Base-by-base conservation (phyloP, 2,888 invertebrate genomes). In the Ophioninae sp. region DNA sequence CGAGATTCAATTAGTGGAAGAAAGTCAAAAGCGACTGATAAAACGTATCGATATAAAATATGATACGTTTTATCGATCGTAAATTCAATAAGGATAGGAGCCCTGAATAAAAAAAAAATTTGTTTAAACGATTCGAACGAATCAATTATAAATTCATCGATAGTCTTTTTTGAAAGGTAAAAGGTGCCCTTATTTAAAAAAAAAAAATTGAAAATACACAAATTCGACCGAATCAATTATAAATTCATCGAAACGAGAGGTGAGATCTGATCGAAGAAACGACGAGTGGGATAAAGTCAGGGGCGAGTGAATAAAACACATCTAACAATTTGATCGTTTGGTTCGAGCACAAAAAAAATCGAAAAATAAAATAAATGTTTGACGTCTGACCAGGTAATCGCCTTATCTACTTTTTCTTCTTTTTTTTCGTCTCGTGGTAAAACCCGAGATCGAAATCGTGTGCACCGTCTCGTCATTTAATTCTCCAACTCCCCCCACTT, bases 351-450 rank as follows among this genome's bases (percentile, higher is more conserved):
- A 20, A 56, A 39, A 6, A 13, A 68, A 41, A 50, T 17, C 50
- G 17, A 1, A 17, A 23, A 57, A 37, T 0, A 56, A 70, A 57
- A 13, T 50, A 62, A 56, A 67, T 77, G 39, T 72, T 73, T 64
- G 73, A 59, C 6, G 73, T 8, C 77, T 73, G 77, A 81, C 56
- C 73, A n/a, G 68, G 23, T 56, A 74, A 20, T 64, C 20, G 56
- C 74, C 37, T 56, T 20, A 64, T 50, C 64, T 30, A n/a, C 61
- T 73, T 20, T 59, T 70, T 30, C 23, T 1, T 23, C 30, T 17
- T 7, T 7, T 39, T 10, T 17, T 13, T 7, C n/a, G 39, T 20
- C 70, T 57, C 8, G 7, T 17, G 61, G 23, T 23, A 61, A 17
- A 61, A 41, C 59, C 41, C 20, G 41, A 61, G 41, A 41, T 59